These are phyloP conservation scores for Sceloporus tristichus DNA, from an alignment of 2,113 vertebrate species.

Conservation along the genomic window DNA sequence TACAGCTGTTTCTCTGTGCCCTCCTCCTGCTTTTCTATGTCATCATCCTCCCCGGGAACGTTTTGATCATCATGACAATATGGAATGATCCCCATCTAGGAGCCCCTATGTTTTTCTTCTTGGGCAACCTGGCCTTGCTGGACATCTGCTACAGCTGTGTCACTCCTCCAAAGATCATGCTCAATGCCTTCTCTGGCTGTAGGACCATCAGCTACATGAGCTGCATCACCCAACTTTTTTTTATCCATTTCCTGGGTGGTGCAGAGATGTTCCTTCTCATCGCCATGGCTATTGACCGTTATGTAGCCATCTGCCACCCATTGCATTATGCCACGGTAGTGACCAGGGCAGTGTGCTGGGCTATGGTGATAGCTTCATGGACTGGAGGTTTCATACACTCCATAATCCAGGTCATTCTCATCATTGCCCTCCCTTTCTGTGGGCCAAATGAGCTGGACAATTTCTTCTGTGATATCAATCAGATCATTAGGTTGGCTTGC, in stretches of 20 bases:
- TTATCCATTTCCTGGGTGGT: slow-evolving; percentile 71
- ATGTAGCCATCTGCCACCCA: slow-evolving; percentile 67
- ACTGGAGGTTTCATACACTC: slow-evolving; percentile 19
- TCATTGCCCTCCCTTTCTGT: slow-evolving; percentile 25
- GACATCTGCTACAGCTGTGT: slow-evolving; percentile 68
- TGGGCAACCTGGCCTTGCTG: slow-evolving; percentile 68
- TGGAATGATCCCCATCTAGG: slow-evolving; percentile 45
- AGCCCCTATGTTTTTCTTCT: slow-evolving; percentile 73
- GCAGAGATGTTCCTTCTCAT: slow-evolving; percentile 70
- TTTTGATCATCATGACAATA: slow-evolving; percentile 64
- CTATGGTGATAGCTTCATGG: slow-evolving; percentile 19
- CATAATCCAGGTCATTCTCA: slow-evolving; percentile 5
- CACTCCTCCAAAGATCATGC: slow-evolving; percentile 68
- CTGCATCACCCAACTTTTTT: slow-evolving; percentile 69
- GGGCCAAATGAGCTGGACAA: slow-evolving; percentile 32
- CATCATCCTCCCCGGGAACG: slow-evolving; percentile 60
- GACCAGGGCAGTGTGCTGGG: slow-evolving; percentile 30
- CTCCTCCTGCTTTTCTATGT: slow-evolving; percentile 60
- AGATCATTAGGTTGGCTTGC: slow-evolving; percentile 38
- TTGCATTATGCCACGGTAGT: slow-evolving; percentile 55
- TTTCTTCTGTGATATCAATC: slow-evolving; percentile 49
- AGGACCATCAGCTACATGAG: slow-evolving; percentile 60
- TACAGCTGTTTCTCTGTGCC: slow-evolving; percentile 63
- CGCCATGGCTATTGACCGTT: slow-evolving; percentile 68
- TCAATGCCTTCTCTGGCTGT: slow-evolving; percentile 52